Evolutionary conservation across 2,113 vertebrate genomes (phyloP).

Genomic region (Notarius lentiginosus): DNA sequence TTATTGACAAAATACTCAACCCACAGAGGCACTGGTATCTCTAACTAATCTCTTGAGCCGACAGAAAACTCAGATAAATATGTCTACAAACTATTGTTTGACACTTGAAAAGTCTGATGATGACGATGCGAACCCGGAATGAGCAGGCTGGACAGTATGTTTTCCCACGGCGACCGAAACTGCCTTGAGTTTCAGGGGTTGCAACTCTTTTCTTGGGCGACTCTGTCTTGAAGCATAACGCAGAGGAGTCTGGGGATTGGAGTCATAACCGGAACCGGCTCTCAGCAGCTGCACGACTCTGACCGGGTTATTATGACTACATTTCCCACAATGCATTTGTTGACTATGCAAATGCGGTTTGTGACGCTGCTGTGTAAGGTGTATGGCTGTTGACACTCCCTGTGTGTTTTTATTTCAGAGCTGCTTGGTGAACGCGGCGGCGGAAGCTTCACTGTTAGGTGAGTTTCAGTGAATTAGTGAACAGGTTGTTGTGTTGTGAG

Average conservation of each 20-base stretch:
- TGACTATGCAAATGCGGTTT: conserved; percentile 33
- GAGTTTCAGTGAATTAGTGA: not conserved
- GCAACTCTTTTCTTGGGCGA: conserved; percentile 47
- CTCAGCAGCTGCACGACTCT: conserved; percentile 6
- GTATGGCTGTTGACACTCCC: conserved; percentile 45
- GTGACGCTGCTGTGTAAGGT: conserved; percentile 44
- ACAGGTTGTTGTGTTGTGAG: not conserved
- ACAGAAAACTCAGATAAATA: not conserved
- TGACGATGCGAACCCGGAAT: not conserved
- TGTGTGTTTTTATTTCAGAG: conserved; percentile 5
- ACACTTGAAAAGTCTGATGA: not conserved
- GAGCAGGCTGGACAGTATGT: not conserved
- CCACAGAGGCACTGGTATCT: not conserved
- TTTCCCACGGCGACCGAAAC: conserved; percentile 63
- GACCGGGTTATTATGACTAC: conserved; percentile 54
- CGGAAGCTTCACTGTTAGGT: conserved; percentile 25
- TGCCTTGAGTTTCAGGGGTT: conserved; percentile 70
- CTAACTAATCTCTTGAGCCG: not conserved
- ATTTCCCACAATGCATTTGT: conserved; percentile 64
- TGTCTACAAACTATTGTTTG: not conserved
- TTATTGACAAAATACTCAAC: not conserved
- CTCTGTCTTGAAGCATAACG: conserved; percentile 41
- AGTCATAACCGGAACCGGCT: conserved; percentile 34
- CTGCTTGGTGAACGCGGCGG: conserved; percentile 8
- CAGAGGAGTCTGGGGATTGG: conserved; percentile 61